Evolutionary conservation across 2,797 vertebrate species (phyloP).

Genomic region (Sarcoramphus papa): DNA sequence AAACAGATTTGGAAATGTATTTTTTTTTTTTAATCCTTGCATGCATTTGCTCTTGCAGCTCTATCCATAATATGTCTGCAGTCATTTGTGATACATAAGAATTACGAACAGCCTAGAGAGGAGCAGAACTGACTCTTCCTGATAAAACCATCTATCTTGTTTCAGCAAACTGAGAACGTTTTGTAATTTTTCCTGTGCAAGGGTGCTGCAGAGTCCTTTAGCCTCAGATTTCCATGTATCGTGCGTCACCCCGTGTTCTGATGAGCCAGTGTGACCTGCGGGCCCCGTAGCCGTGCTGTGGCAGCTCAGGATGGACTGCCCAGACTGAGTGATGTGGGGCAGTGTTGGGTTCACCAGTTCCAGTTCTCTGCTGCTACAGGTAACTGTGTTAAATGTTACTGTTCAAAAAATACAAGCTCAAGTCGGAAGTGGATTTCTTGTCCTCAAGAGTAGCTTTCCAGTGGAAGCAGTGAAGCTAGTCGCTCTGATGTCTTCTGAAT

Average conservation of each 20-base stretch:
- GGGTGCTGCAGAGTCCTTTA: background rate
- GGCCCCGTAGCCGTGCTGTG: background rate
- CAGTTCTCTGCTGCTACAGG: background rate
- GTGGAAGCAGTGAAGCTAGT: background rate
- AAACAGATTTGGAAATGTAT: background rate
- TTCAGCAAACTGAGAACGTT: background rate
- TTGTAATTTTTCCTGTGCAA: background rate
- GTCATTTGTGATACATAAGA: fast-evolving
- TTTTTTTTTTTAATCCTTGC: background rate
- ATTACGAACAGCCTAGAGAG: background rate
- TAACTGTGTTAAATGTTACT: background rate
- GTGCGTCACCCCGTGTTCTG: fast-evolving
- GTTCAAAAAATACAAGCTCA: background rate
- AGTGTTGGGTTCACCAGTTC: background rate
- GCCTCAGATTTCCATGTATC: fast-evolving
- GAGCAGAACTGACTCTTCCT: background rate
- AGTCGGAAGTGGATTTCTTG: background rate
- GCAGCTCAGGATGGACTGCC: background rate
- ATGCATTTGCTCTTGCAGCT: background rate
- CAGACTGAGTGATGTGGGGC: background rate
- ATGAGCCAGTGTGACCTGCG: fast-evolving
- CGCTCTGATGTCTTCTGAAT: background rate
- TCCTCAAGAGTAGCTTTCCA: background rate
- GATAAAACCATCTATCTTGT: background rate
- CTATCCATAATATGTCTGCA: fast-evolving